Base-by-base conservation (phyloP, 2,888 invertebrate genomes). In the Latrodectus elegans region DNA sequence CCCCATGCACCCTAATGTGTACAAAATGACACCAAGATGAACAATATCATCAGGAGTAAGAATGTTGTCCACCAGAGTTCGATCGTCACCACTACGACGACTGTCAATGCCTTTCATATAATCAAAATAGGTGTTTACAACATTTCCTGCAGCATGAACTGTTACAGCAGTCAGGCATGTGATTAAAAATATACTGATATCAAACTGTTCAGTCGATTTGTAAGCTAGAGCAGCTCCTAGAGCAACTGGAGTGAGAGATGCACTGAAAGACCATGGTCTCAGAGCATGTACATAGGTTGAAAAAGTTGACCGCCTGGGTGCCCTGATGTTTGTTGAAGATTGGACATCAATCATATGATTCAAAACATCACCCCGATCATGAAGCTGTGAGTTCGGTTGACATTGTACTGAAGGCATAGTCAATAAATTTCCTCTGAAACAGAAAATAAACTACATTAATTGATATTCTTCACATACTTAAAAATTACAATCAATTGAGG, bases 81-180 rank as follows among this genome's bases (percentile, higher is more conserved):
- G 94, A 92, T 98, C 98, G 92, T 98, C 98, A 38, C 76, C 76
- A 90, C 97, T 97, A 26, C 90, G 74, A 74, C 91, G 91, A 92
- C 96, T 96, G 92, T 99, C 98, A 84, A 98, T 97, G 73, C 96
- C 98, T 85, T 97, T 97, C 55, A 96, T 95, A 92, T 96, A 99
- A 92, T 99, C 98, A 92, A 96, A 98, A 92, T 98, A 98, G 0
- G 98, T 98, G 92, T 98, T 98, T 49, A 99, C 98, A 67, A 98
- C 95, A 93, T 99, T 99, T 79, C 98, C 98, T 88, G 98, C 98
- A 88, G 97, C 97, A 92, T 99, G 98, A 4, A 98, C 98, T 1
- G 96, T 96, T 88, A 97, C 94, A 38, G 97, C 95, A 4, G 97
- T 97, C 90, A 96, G 95, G 76, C 96, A 93, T 4, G 97, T 97